Evolutionary conservation across 2,888 invertebrate genomes (phyloP).

Genomic region (Stenoptilia bipunctidactyla): DNA sequence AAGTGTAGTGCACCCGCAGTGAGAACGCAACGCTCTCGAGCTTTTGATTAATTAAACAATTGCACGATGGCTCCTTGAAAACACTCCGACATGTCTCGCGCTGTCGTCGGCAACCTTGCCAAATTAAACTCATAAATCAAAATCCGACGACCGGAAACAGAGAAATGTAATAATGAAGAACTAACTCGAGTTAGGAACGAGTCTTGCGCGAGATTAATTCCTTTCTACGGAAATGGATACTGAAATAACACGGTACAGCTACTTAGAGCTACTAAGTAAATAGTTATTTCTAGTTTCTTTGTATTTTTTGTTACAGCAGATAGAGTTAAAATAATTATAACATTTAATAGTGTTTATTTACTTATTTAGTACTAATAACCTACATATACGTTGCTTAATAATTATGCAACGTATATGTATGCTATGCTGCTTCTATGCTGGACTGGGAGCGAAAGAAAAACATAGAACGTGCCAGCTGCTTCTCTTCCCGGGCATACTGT

Average conservation of each 20-base stretch:
- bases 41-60: conserved; percentile 71
- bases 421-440: too few species aligned
- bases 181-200: conserved; percentile 32
- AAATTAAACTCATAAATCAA: conserved; percentile 70
- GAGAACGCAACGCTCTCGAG: conserved; percentile 46
- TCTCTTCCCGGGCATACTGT: too few species aligned
- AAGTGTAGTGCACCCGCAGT: conserved; percentile 55
- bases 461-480: too few species aligned
- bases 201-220: conserved; percentile 31
- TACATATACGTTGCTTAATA: too few species aligned
- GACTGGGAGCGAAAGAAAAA: too few species aligned
- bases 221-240: conserved; percentile 26
- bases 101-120: conserved; percentile 68
- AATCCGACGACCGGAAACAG: conserved; percentile 57
- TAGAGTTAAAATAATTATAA: too few species aligned
- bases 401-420: too few species aligned
- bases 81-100: conserved; percentile 69
- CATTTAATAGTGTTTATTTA: too few species aligned
- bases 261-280: too few species aligned
- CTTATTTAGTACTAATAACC: too few species aligned
- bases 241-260: conserved; percentile 5
- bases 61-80: conserved; percentile 68
- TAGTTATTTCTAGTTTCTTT: too few species aligned
- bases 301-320: too few species aligned
- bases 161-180: conserved; percentile 61